These are phyloP conservation scores for Bubo bubo DNA, from an alignment of 2,113 vertebrate genomes.

Conservation along the genomic window DNA sequence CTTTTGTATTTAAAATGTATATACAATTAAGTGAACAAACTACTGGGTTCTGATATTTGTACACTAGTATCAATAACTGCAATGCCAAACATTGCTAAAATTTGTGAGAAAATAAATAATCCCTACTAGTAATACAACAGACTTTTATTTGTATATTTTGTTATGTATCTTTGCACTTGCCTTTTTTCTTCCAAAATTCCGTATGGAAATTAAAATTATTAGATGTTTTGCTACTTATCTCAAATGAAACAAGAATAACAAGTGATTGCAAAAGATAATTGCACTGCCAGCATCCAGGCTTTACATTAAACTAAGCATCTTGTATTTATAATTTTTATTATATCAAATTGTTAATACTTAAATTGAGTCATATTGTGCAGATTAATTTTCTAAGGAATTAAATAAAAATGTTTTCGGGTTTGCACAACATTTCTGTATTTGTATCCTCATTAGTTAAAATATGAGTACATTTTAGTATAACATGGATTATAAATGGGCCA, in stretches of 20 bases:
- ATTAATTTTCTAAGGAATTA: not conserved
- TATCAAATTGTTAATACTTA: not conserved
- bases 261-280: conserved; percentile 10
- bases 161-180: not conserved
- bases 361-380: not conserved
- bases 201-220: not conserved
- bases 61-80: not conserved
- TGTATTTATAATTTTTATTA: not conserved
- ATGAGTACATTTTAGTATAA: not conserved
- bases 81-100: not conserved
- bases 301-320: not conserved
- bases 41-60: not conserved
- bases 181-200: not conserved
- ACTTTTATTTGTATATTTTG: not conserved
- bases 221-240: not conserved
- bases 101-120: not conserved
- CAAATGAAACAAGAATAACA: not conserved
- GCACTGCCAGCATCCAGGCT: not conserved
- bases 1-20: not conserved
- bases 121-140: not conserved
- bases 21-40: not conserved
- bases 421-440: not conserved
- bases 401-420: not conserved
- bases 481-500: not conserved
- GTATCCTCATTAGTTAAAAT: not conserved